A percentile compares a stretch with the other conserved stretches of the same genome.
These are phyloP conservation scores for Anomalospiza imberbis DNA, from an alignment of 2,797 vertebrate species.

Conservation along the genomic window DNA sequence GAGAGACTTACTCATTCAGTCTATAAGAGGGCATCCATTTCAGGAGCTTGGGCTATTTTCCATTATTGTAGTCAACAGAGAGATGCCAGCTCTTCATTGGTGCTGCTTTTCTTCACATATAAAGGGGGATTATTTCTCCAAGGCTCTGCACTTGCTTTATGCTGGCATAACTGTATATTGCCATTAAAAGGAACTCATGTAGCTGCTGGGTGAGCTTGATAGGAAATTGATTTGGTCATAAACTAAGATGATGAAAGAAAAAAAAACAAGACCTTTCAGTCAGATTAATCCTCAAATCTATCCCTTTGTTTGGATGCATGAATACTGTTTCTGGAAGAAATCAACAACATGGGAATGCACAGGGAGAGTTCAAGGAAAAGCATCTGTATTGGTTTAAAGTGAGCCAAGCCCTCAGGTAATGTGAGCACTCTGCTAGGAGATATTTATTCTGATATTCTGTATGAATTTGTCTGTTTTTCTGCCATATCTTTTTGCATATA, in stretches of 20 bases:
- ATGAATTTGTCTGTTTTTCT: neutral
- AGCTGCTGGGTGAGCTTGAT: neutral
- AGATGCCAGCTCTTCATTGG: neutral
- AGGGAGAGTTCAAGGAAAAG: neutral
- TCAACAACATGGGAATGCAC: neutral
- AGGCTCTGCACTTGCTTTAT: neutral
- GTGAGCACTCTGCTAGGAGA: neutral
- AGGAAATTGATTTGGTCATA: neutral
- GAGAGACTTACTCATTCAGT: neutral
- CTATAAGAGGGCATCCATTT: neutral
- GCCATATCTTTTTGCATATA: neutral
- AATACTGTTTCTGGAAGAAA: neutral
- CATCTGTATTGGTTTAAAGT: neutral
- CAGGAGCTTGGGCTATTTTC: neutral
- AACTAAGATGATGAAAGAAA: neutral
- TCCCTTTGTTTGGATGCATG: neutral
- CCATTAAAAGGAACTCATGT: neutral
- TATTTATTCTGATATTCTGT: neutral
- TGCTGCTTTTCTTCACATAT: neutral
- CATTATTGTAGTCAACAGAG: rapidly evolving
- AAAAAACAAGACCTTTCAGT: neutral
- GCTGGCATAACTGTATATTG: neutral
- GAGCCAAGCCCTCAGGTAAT: neutral
- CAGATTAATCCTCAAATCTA: neutral
- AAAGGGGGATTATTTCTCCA: neutral